Evolutionary conservation across 2,797 vertebrate genomes (phyloP).

Genomic region (Chromis chromis): DNA sequence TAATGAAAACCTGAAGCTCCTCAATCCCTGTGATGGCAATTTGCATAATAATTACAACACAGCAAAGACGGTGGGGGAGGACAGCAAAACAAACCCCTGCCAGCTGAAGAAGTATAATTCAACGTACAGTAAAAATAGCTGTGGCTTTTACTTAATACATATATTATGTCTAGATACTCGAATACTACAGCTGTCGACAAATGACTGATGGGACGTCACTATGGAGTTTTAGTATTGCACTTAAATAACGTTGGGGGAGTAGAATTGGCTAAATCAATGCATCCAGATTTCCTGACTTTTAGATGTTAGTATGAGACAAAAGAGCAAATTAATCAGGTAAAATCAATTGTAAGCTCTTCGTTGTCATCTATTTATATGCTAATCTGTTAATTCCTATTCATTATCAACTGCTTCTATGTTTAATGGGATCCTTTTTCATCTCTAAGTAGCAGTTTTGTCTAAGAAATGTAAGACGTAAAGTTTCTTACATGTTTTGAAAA

Average conservation of each 20-base stretch:
- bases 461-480: too few species aligned
- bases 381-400: too few species aligned
- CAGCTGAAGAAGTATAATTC: slow-evolving; percentile 61
- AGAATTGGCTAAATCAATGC: not conserved
- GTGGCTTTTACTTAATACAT: slow-evolving; percentile 27
- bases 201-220: slow-evolving; percentile 21
- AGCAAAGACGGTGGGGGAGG: slow-evolving; percentile 68
- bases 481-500: too few species aligned
- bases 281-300: too few species aligned
- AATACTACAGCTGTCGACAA: slow-evolving; percentile 26
- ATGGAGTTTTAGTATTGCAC: not conserved
- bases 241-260: not conserved
- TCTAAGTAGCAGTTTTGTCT: too few species aligned
- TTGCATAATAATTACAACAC: slow-evolving; percentile 76
- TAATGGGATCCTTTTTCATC: too few species aligned
- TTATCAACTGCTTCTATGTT: too few species aligned
- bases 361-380: too few species aligned
- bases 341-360: too few species aligned
- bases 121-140: slow-evolving; percentile 56
- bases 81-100: slow-evolving; percentile 72
- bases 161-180: slow-evolving; percentile 28
- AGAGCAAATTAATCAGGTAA: too few species aligned
- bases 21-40: slow-evolving; percentile 60
- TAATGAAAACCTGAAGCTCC: slow-evolving; percentile 71
- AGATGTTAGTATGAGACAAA: too few species aligned